Evolutionary conservation across 2,797 vertebrate species (phyloP).

Genomic region (Meda fulgida): DNA sequence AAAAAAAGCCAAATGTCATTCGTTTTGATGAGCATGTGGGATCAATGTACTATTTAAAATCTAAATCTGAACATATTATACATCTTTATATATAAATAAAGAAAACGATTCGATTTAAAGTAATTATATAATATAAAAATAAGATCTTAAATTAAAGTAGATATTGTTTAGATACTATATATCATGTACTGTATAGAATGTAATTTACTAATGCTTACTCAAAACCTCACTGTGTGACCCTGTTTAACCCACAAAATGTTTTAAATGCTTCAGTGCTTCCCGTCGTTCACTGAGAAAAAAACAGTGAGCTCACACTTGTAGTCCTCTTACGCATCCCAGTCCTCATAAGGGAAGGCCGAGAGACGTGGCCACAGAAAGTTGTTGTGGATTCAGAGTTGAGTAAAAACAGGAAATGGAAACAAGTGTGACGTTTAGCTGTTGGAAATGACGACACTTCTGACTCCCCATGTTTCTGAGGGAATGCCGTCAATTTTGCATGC

Average conservation of each 20-base stretch:
- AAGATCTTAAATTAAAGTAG: background rate
- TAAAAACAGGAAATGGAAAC: slow-evolving; percentile 52
- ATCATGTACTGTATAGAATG: background rate
- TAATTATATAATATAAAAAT: background rate
- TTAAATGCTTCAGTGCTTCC: slow-evolving; percentile 28
- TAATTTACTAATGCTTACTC: slow-evolving; percentile 5
- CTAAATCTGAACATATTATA: background rate
- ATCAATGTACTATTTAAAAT: background rate
- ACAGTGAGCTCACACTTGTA: slow-evolving; percentile 16
- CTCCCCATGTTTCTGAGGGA: slow-evolving; percentile 2
- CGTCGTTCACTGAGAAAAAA: background rate
- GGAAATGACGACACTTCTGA: slow-evolving; percentile 21
- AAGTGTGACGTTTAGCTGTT: slow-evolving; percentile 36
- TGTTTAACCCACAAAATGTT: slow-evolving; percentile 19
- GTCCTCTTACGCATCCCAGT: slow-evolving; percentile 3
- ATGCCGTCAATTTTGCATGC: background rate
- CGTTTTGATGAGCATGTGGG: background rate
- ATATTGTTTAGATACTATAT: background rate
- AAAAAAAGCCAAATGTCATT: slow-evolving; percentile 28
- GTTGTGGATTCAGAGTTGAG: slow-evolving; percentile 6
- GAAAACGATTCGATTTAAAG: background rate
- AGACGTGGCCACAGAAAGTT: slow-evolving; percentile 7
- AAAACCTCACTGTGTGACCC: background rate
- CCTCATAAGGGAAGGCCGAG: slow-evolving; percentile 12
- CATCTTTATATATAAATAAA: background rate